Base-by-base conservation (phyloP, 2,797 vertebrate species). In the Selene dorsalis region DNA sequence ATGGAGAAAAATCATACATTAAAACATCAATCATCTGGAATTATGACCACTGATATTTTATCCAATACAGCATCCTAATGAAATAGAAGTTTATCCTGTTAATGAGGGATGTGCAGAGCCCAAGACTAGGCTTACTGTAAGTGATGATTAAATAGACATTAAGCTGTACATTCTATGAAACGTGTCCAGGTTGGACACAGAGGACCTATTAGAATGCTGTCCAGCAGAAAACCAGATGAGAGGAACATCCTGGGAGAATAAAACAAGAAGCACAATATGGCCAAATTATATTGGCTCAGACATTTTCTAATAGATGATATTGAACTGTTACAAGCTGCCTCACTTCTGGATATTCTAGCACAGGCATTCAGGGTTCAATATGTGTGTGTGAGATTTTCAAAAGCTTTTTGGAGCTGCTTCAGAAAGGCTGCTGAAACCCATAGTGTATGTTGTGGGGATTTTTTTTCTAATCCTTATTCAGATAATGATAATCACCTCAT, bases 401-500 rank as follows among this genome's bases (percentile, higher is more conserved):
- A 12, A 41, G 45, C 45, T 14, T 55, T 35, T 32, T 67, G 58
- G 14, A 47, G 2, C 10, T 56, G 11, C 45, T 60, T 35, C 32
- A 64, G 3, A 3, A 59, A 47, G 4, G 26, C 18, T 16, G 1
- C 2, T 56, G 45, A 2, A 52, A 53, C 50, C 12, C 30, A 66
- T 6, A 24, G 5, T n/a, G 20, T 4, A 7, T 56, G 32, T 22
- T 38, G 8, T 52, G 24, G 8, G 18, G n/a, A n/a, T n/a, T 20
- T 48, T 20, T 65, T 48, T 73, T 7, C 4, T 17, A 45, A 71
- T 13, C 32, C 30, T 35, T 30, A 48, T 52, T 57, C 17, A 35
- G 24, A n/a, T 30, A 60, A 45, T 53, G 17, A 52, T 56, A 59
- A 82, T 74, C 62, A 63, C 65, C 56, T 75, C 35, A 47, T 62